phyloP scores from a whole-genome alignment of 2,888 invertebrate species.

The Acrocyrtus sp. region DNA sequence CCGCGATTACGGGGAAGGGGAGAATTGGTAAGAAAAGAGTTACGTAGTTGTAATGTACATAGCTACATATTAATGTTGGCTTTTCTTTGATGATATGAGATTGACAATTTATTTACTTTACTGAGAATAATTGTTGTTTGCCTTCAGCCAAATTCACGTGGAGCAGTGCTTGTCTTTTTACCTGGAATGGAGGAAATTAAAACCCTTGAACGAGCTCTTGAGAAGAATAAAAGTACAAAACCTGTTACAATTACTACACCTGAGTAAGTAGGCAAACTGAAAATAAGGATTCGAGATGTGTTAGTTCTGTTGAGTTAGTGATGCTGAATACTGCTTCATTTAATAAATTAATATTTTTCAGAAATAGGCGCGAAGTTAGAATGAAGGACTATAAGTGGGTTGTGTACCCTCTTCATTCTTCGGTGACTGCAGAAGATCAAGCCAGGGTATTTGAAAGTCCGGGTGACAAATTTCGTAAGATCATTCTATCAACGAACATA shows the following conservation, averaged over 20 bases:
- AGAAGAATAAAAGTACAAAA: too few species aligned
- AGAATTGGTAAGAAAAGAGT: constrained; percentile 2
- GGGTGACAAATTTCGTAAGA: constrained; percentile 76
- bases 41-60: not conserved
- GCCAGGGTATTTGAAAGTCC: constrained; percentile 72
- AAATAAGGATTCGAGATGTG: too few species aligned
- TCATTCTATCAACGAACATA: constrained; percentile 90
- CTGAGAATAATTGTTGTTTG: not conserved
- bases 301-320: too few species aligned
- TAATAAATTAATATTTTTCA: not conserved
- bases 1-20: constrained; percentile 18
- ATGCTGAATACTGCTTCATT: too few species aligned
- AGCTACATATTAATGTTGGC: not conserved
- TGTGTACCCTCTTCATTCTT: constrained; percentile 74
- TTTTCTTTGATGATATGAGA: too few species aligned
- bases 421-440: constrained; percentile 83
- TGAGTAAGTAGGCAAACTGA: too few species aligned
- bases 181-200: constrained; percentile 82
- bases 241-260: too few species aligned
- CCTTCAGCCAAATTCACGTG: constrained; percentile 63
- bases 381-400: constrained; percentile 63
- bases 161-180: constrained; percentile 87
- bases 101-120: not conserved
- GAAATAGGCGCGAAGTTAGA: too few species aligned
- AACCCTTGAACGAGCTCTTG: constrained; percentile 30